phyloP scores from a whole-genome alignment of 1,140 invertebrate species.

The Trichogramma pretiosum region DNA sequence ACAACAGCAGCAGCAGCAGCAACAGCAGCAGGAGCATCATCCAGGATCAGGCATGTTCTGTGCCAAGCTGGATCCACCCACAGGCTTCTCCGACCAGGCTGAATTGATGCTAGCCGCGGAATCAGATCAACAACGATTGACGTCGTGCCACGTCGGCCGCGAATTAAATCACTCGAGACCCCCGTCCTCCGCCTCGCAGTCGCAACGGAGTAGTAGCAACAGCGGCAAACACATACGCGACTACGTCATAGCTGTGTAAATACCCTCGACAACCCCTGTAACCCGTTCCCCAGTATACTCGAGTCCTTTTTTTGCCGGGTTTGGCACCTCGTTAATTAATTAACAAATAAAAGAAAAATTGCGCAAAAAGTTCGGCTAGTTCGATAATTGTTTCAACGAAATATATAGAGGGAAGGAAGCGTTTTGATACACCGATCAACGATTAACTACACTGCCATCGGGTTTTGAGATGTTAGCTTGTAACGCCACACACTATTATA shows the following conservation, averaged over 20 bases:
- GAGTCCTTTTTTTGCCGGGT: too few species aligned
- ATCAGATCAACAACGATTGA: conserved; percentile 46
- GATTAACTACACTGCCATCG: too few species aligned
- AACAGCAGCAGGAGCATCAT: conserved; percentile 41
- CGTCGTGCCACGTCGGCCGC: conserved; percentile 44
- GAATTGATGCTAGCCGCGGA: conserved; percentile 45
- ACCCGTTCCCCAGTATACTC: too few species aligned
- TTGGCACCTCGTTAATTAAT: too few species aligned
- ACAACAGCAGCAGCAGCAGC: not conserved
- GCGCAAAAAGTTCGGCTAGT: too few species aligned
- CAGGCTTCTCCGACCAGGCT: conserved; percentile 50
- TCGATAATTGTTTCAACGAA: too few species aligned
- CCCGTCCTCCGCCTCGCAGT: conserved; percentile 11
- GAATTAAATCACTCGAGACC: conserved; percentile 29
- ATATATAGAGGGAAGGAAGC: too few species aligned
- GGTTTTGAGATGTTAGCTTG: too few species aligned
- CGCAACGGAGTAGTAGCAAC: conserved; percentile 24
- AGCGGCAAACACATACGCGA: conserved; percentile 39
- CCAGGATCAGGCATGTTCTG: conserved; percentile 48
- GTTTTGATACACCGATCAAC: too few species aligned
- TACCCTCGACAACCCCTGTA: too few species aligned
- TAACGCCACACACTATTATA: too few species aligned
- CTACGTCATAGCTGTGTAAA: conserved; percentile 47
- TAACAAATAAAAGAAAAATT: too few species aligned
- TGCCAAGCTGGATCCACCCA: conserved; percentile 52